A percentile compares a stretch with the other conserved stretches of the same genome.
phyloP scores from a whole-genome alignment of 2,888 invertebrate genomes.

The Eustalomyia histrio region DNA sequence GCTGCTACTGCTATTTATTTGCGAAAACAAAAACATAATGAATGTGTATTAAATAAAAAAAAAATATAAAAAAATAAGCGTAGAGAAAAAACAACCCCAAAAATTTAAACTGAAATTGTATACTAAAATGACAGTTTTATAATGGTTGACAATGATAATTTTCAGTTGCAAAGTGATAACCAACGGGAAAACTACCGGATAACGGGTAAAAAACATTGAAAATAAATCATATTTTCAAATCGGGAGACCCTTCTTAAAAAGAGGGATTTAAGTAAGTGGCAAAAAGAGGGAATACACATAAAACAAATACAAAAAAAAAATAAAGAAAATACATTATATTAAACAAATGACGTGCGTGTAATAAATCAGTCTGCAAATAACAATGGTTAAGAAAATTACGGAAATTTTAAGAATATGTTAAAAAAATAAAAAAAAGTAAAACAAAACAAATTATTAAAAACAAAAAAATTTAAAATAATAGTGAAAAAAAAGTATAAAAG shows the following conservation, averaged over 20 bases:
- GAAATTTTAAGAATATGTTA: not conserved
- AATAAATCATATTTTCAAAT: slow-evolving; percentile 13
- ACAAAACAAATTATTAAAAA: slow-evolving; percentile 8
- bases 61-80: slow-evolving; percentile 13
- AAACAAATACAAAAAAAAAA: not conserved
- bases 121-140: slow-evolving; percentile 52
- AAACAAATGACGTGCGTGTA: slow-evolving; percentile 65
- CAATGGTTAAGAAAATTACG: slow-evolving; percentile 53
- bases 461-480: slow-evolving; percentile 8
- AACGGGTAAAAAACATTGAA: slow-evolving; percentile 67
- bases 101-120: slow-evolving; percentile 53
- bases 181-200: slow-evolving; percentile 75
- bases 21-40: slow-evolving; percentile 44
- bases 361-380: slow-evolving; percentile 68
- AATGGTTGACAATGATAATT: slow-evolving; percentile 67
- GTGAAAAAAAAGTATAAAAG: slow-evolving; percentile 46
- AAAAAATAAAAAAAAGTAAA: slow-evolving; percentile 3
- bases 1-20: slow-evolving; percentile 14
- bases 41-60: slow-evolving; percentile 20
- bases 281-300: slow-evolving; percentile 24
- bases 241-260: slow-evolving; percentile 36
- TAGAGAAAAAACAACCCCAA: slow-evolving; percentile 63
- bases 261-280: slow-evolving; percentile 68
- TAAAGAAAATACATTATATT: slow-evolving; percentile 56
- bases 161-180: slow-evolving; percentile 72